Percentiles rank a stretch among this genome's conserved stretches.
Conservation (phyloP, 1,140 invertebrate species). For the Papilio machaon region DNA sequence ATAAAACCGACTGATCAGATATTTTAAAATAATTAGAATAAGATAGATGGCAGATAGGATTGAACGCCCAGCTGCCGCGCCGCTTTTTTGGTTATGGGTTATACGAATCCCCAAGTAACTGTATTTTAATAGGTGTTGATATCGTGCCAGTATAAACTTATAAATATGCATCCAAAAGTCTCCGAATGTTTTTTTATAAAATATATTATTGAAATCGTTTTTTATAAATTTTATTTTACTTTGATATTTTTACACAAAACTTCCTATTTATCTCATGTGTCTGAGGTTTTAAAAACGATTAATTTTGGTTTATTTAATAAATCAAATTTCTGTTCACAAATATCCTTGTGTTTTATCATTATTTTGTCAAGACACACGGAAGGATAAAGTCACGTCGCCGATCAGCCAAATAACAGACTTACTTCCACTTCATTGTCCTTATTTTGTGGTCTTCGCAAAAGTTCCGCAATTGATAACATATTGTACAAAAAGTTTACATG, state of each 20-base stretch:
- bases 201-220: not conserved
- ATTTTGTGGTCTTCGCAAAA: not conserved
- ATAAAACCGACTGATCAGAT: not conserved
- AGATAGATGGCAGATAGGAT: no score
- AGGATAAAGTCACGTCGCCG: not conserved
- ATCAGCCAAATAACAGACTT: slow-evolving; percentile 10
- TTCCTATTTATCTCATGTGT: not conserved
- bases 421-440: slow-evolving; percentile 21
- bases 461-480: slow-evolving; percentile 23
- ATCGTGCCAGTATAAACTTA: not conserved
- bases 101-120: not conserved
- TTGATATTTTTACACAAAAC: not conserved
- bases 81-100: not conserved
- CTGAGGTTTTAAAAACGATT: not conserved
- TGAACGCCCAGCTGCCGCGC: not conserved
- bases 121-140: not conserved
- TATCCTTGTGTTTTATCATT: not conserved
- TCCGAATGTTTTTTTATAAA: not conserved
- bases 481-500: not conserved
- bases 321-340: not conserved
- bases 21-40: not conserved
- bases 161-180: not conserved
- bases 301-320: not conserved
- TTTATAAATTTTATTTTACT: not conserved
- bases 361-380: not conserved